Evolutionary conservation across 1,140 invertebrate genomes (phyloP), one percentile per base, ranked within the genome.

Genomic region (Zophobas morio): DNA sequence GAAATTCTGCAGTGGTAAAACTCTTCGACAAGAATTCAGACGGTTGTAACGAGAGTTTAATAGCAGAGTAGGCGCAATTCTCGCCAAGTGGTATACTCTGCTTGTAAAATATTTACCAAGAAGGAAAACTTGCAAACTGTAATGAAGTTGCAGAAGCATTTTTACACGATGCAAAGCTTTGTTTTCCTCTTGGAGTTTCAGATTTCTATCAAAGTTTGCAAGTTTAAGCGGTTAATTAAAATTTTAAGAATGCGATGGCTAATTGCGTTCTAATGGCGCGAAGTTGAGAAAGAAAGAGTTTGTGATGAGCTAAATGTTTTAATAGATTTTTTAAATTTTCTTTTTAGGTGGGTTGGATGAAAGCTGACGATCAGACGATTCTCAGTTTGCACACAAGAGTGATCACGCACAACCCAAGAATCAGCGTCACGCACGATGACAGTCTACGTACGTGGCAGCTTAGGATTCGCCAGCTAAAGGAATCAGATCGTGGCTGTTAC

Each of bases 271-370:
- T 74, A 39, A 54, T 74, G 71, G 20, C 49, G 54, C 20, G 20
- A 20, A 20, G 20, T 20, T 20, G 20, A 20, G 20, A 20, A 20
- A 20, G 20, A 20, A 20, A 20, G 20, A 20, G 20, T 20, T 20
- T 20, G 20, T 20, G 20, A 20, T 20, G 20, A 20, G 20, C 20
- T 20, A 20, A 20, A 20, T 20, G 20, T 63, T 72, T 53, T 46
- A 34, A 53, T 74, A 20, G 20, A 56, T 4, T 6, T 63, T 66
- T 73, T 60, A 1, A 39, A 1, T 35, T 56, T 66, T 63, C 37
- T 73, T 88, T 87, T 32, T 86, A 97, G 96, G 95, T 97, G 35
- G 95, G 94, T n/a, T 97, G 96, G 96, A 90, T 97, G 81, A 91
- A 94, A 82, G 94, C 93, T 0, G 95, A 96, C 80, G 95, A 96